These are phyloP conservation scores for Limanda limanda DNA, from an alignment of 2,113 vertebrate species.

Conservation along the genomic window DNA sequence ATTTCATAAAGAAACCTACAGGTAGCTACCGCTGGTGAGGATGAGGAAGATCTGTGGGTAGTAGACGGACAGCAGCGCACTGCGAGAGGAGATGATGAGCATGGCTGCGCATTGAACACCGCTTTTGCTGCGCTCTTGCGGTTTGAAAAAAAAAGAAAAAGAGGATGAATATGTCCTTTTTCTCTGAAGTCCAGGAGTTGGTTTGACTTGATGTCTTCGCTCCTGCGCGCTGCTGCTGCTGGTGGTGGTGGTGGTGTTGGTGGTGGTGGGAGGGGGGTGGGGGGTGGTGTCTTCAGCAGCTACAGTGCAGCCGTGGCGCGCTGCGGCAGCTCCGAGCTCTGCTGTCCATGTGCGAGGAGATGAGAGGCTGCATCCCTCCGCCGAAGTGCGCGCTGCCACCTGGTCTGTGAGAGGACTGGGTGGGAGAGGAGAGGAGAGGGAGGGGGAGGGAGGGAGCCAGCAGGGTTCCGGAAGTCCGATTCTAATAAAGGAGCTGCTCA, in stretches of 20 bases:
- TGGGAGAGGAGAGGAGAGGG: slow-evolving; percentile 13
- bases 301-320: slow-evolving; percentile 75
- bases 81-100: slow-evolving; percentile 92
- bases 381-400: slow-evolving; percentile 79
- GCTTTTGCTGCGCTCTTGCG: slow-evolving; percentile 57
- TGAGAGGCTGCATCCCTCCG: slow-evolving; percentile 88
- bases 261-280: too few species aligned
- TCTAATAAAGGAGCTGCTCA: slow-evolving; percentile 65
- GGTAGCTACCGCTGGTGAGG: slow-evolving; percentile 97
- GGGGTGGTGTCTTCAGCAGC: slow-evolving; percentile 63
- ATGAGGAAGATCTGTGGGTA: slow-evolving; percentile 98
- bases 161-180: slow-evolving; percentile 60
- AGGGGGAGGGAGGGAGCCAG: slow-evolving; percentile 33
- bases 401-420: slow-evolving; percentile 73
- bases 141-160: slow-evolving; percentile 12
- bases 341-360: slow-evolving; percentile 80
- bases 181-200: slow-evolving; percentile 53
- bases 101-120: slow-evolving; percentile 87
- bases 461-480: slow-evolving; percentile 82
- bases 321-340: slow-evolving; percentile 82
- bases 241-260: slow-evolving; percentile 14
- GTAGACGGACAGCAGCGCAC: slow-evolving; percentile 94
- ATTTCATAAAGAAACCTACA: slow-evolving; percentile 83
- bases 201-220: slow-evolving; percentile 44
- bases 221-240: slow-evolving; percentile 41